Evolutionary conservation across 2,113 vertebrate species (phyloP).

Genomic region (Leptobrachium leishanense): DNA sequence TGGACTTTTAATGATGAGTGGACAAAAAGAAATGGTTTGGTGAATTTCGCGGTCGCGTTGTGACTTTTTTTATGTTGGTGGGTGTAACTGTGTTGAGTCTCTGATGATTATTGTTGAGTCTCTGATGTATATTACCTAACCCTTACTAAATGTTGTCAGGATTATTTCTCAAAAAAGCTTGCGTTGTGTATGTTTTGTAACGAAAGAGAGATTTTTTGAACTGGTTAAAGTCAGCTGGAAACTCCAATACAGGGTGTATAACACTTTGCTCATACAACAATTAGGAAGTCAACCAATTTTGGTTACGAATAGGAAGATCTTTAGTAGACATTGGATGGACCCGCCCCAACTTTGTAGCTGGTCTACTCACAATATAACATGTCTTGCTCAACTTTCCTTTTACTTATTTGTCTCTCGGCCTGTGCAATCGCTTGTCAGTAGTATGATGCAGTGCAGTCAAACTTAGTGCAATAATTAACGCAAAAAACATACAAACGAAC

Average conservation of each 20-base stretch:
- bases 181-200: too few relatives aligned
- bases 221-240: neutral
- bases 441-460: conserved; percentile 77
- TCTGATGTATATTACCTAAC: too few relatives aligned
- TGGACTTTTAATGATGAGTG: too few relatives aligned
- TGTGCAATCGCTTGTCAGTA: conserved; percentile 74
- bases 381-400: conserved; percentile 49
- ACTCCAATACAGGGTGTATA: neutral
- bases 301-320: conserved; percentile 38
- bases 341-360: conserved; percentile 7
- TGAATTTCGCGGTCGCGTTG: too few relatives aligned
- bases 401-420: conserved; percentile 60
- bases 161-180: too few relatives aligned
- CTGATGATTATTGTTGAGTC: too few relatives aligned
- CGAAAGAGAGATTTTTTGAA: too few relatives aligned
- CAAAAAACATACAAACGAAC: conserved; percentile 25
- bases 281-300: conserved; percentile 30
- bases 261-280: neutral
- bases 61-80: too few relatives aligned
- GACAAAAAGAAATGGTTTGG: too few relatives aligned
- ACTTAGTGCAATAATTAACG: conserved; percentile 74
- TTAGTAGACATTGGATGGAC: conserved; percentile 18
- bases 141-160: too few relatives aligned
- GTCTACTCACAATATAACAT: conserved; percentile 8
- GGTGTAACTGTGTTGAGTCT: too few relatives aligned